Evolutionary conservation across 2,113 vertebrate genomes (phyloP), one percentile per base, ranked within the genome.

Genomic region (Acanthisitta chloris): DNA sequence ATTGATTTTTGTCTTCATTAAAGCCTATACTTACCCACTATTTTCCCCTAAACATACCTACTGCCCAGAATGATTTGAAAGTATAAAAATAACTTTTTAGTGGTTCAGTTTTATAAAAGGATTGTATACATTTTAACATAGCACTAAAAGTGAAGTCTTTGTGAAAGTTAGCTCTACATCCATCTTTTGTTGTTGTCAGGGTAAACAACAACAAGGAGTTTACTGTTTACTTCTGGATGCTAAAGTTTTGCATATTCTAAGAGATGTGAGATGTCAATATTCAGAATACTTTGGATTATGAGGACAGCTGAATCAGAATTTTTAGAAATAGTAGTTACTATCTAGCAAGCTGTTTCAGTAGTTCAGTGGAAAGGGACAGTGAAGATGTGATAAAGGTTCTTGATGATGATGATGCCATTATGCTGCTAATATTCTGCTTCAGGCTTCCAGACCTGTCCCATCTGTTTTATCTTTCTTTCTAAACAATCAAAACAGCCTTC

Each of bases 1-100:
- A 91, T 65, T 70, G 38, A 85, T 85, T 95, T 93, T 82, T 72
- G 17, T 82, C 73, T 93, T 82, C 54, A 55, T 93, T 85, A 71
- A 79, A 87, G 12, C 42, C 42, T 84, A 20, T 7, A 8, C 25
- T 90, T 77, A 61, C 29, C 61, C 49, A n/a, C 6, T 19, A 3
- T 23, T 83, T 88, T 29, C 33, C 49, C 73, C 33, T 54, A 88
- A 87, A 83, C 26, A 51, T 58, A 61, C 51, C 43, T 72, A 40
- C 65, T 74, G 15, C 26, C 43, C 33, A 85, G 49, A 81, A 91
- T 85, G 88, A 52, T 88, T 67, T 77, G 20, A 77, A 96, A 96
- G 43, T 36, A 84, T 71, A 81, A 94, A 79, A 90, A 54, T 42
- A 45, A 46, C 21, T 73, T 92, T 79, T 92, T 92, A 90, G 19